phyloP scores from a whole-genome alignment of 2,113 vertebrate genomes.

The Triplophysa rosa region DNA sequence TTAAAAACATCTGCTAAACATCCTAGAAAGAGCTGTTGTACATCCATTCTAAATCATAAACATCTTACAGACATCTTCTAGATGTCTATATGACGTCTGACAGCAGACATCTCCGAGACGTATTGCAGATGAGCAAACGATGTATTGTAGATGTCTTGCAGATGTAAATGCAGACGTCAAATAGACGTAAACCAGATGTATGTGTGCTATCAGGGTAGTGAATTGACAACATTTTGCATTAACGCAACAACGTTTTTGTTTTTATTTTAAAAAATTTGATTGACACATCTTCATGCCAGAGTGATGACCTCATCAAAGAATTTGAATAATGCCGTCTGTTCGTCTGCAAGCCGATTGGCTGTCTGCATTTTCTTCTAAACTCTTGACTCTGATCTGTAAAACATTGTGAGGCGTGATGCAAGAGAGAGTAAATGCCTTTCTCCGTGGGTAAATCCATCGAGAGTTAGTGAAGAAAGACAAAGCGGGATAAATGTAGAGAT shows the following conservation, averaged over 20 bases:
- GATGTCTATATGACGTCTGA: too few species aligned
- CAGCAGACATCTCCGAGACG: too few species aligned
- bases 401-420: background rate
- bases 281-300: background rate
- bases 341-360: background rate
- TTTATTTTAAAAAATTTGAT: background rate
- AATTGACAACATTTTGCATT: background rate
- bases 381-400: background rate
- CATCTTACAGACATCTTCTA: too few species aligned
- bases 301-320: background rate
- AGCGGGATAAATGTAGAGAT: background rate
- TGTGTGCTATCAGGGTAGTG: too few species aligned
- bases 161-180: too few species aligned
- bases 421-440: background rate
- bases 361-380: background rate
- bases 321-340: background rate
- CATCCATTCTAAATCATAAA: too few species aligned
- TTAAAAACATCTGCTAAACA: too few species aligned
- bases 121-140: too few species aligned
- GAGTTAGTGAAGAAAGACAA: constrained; percentile 37
- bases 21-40: too few species aligned
- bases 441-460: background rate
- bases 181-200: too few species aligned
- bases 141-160: too few species aligned
- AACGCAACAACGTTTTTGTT: too few species aligned